phyloP scores from a whole-genome alignment of 2,113 vertebrate genomes.

The Neofelis nebulosa region DNA sequence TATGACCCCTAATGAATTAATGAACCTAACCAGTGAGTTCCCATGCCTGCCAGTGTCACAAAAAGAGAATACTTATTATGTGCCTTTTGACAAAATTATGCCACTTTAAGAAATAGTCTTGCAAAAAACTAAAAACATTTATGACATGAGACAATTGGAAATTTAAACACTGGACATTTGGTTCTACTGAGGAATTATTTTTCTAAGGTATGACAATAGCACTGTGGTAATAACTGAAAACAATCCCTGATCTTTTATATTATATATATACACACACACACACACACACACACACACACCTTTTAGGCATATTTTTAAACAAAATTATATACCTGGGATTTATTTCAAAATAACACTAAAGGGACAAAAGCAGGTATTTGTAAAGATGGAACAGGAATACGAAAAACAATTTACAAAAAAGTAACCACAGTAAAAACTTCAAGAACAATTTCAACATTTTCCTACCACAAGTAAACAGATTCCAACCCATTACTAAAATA shows the following conservation, averaged over 20 bases:
- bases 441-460: neutral
- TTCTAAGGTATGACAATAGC: neutral
- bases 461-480: conserved; percentile 18
- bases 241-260: neutral
- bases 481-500: conserved; percentile 27
- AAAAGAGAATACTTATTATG: neutral
- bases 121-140: neutral
- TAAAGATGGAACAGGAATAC: neutral
- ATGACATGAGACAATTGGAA: neutral
- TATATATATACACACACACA: no score
- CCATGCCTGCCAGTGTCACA: neutral
- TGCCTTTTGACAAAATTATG: neutral
- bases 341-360: conserved; percentile 5
- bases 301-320: neutral
- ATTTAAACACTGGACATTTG: neutral
- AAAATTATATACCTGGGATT: neutral
- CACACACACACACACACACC: no score
- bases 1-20: neutral
- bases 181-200: neutral
- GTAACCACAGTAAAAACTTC: neutral
- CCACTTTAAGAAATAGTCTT: neutral
- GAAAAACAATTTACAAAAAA: neutral
- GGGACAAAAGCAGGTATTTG: neutral
- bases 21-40: neutral
- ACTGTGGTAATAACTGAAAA: neutral